Evolutionary conservation across 2,797 vertebrate genomes (phyloP), one percentile per base, ranked within the genome.

Genomic region (Remorina albescens): DNA sequence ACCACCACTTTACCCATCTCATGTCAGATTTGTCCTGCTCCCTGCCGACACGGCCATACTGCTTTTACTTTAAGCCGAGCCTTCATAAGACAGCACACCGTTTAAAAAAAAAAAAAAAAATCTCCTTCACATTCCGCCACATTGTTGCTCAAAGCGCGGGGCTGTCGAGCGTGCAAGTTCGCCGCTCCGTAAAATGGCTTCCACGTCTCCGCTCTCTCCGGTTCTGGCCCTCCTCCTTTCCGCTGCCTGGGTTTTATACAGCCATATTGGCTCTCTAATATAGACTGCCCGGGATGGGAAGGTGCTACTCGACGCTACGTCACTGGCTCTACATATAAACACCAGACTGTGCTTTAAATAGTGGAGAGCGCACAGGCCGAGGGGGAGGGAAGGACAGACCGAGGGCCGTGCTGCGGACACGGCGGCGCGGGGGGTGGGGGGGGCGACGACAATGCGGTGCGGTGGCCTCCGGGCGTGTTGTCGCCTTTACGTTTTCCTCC

Each of bases 191-290:
- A 92, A 93, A 93, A 94, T 93, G 93, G 92, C 91, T 78, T 90
- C 92, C 92, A 25, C 82, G 86, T 78, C 84, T 82, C 92, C 66
- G 36, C 50, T 93, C 92, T 93, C 94, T 93, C 84, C 81, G 92
- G 86, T 92, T 97, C 93, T 97, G 96, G 95, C 94, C 95, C 95
- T 97, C 96, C 96, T 96, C 95, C 96, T 95, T 92, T 89, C 89
- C 92, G 94, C 94, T 84, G 95, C 95, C 93, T 93, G 95, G n/a
- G 96, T 96, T 97, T 97, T 98, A 98, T 98, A 97, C 95, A 91
- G 96, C 96, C 96, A 97, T 98, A 94, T 96, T 96, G 94, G 95
- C 96, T 95, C 96, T 96, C 96, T 98, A 98, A 98, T 98, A 98
- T 98, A 98, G 97, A 97, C 96, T 95, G 96, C 89, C 95, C 91